These are phyloP conservation scores for Dromiciops gliroides DNA, from an alignment of 2,113 vertebrate genomes.

Conservation along the genomic window DNA sequence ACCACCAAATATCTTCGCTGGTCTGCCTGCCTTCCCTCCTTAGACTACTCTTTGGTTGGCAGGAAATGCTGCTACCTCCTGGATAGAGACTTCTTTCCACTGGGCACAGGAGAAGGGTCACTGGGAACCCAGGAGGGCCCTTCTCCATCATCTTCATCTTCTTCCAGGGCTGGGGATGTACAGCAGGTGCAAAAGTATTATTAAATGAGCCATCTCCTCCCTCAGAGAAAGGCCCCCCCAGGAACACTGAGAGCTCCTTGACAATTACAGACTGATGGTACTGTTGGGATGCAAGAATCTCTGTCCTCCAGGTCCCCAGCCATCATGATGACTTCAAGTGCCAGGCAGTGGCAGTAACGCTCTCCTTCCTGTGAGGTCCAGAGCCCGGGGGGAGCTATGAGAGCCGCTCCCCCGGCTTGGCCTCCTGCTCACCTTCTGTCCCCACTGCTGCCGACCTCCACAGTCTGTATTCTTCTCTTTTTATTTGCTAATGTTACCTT, in stretches of 20 bases:
- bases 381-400: no score
- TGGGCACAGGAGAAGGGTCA: slow-evolving; percentile 58
- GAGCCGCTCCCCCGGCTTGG: no score
- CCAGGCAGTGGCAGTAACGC: no score
- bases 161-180: slow-evolving; percentile 65
- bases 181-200: slow-evolving; percentile 71
- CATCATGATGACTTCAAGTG: no score
- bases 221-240: slow-evolving; percentile 53
- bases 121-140: slow-evolving; percentile 61
- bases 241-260: slow-evolving; percentile 49
- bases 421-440: no score
- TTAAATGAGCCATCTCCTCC: slow-evolving; percentile 63
- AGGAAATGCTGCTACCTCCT: slow-evolving; percentile 73
- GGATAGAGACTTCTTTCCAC: slow-evolving; percentile 62
- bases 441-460: no score
- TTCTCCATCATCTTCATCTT: slow-evolving; percentile 70
- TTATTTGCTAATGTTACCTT: background rate
- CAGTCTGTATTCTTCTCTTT: background rate
- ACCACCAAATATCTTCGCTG: slow-evolving; percentile 85
- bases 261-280: slow-evolving; percentile 68
- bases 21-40: slow-evolving; percentile 81
- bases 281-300: slow-evolving; percentile 53
- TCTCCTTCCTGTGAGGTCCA: no score
- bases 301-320: slow-evolving; percentile 42
- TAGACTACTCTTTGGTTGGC: slow-evolving; percentile 71